phyloP scores from a whole-genome alignment of 1,140 invertebrate species.

The Aphelinus certus region DNA sequence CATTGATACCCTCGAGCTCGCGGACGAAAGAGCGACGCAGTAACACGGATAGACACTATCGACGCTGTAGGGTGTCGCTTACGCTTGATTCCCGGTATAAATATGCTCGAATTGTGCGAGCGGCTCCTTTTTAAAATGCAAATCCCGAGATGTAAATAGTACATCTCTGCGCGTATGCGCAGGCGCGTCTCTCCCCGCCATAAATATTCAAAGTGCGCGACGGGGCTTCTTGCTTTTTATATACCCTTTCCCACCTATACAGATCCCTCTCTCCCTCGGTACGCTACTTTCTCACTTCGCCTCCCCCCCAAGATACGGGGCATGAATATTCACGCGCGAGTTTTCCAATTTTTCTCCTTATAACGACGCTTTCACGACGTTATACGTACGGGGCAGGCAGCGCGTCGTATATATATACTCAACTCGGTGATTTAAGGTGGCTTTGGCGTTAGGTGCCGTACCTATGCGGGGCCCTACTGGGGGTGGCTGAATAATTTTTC shows the following conservation, averaged over 20 bases:
- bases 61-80: no score
- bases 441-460: no score
- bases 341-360: constrained; percentile 10
- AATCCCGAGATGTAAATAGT: constrained; percentile 14
- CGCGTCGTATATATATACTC: no score
- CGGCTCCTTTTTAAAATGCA: constrained; percentile 19
- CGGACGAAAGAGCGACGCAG: background rate
- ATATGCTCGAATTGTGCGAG: constrained; percentile 2
- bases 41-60: no score
- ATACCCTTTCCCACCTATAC: no score
- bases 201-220: constrained; percentile 18
- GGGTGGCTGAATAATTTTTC: no score
- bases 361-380: no score
- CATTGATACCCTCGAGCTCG: background rate
- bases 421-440: no score
- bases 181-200: background rate
- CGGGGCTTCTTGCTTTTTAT: background rate
- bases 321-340: constrained; percentile 23
- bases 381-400: no score
- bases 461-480: no score
- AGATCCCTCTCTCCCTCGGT: background rate
- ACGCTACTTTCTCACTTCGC: background rate
- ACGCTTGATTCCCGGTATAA: constrained; percentile 9
- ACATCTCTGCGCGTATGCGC: no score
- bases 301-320: background rate